These are phyloP conservation scores for Lingula anatina DNA, from an alignment of 2,888 invertebrate species.

Conservation along the genomic window DNA sequence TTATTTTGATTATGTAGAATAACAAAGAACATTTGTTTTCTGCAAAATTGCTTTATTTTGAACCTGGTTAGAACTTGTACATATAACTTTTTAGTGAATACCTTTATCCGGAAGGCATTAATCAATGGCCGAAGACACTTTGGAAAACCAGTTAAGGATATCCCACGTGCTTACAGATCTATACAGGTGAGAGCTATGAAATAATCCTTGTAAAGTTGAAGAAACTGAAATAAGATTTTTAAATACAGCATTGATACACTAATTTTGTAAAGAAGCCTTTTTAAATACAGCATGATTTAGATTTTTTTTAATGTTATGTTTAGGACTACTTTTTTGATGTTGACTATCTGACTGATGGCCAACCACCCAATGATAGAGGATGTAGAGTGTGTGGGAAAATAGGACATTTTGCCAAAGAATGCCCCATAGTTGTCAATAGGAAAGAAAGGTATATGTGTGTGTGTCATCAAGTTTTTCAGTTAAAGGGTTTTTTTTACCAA, in stretches of 20 bases:
- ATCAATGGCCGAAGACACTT: conserved; percentile 49
- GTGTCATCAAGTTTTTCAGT: no score
- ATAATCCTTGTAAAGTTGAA: background rate
- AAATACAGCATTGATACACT: background rate
- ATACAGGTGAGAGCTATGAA: conserved; percentile 8
- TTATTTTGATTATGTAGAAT: no score
- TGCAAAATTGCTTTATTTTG: no score
- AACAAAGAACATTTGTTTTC: no score
- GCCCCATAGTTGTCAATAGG: conserved; percentile 32
- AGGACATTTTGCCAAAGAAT: conserved; percentile 57
- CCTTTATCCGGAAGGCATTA: conserved; percentile 52
- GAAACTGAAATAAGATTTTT: background rate
- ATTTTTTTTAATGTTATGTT: conserved; percentile 6
- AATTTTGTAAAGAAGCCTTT: background rate
- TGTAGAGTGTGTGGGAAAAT: conserved; percentile 58
- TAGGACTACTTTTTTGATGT: conserved; percentile 53
- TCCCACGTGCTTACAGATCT: conserved; percentile 7
- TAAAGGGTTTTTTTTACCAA: no score
- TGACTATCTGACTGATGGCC: conserved; percentile 46
- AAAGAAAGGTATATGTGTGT: conserved; percentile 16
- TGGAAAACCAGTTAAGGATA: conserved; percentile 31
- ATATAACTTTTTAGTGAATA: conserved; percentile 53
- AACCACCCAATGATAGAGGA: conserved; percentile 56
- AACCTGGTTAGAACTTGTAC: no score
- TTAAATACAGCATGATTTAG: background rate